Evolutionary conservation across 2,797 vertebrate species (phyloP), one percentile per base, ranked within the genome.

Genomic region (Bovichtus diacanthus): DNA sequence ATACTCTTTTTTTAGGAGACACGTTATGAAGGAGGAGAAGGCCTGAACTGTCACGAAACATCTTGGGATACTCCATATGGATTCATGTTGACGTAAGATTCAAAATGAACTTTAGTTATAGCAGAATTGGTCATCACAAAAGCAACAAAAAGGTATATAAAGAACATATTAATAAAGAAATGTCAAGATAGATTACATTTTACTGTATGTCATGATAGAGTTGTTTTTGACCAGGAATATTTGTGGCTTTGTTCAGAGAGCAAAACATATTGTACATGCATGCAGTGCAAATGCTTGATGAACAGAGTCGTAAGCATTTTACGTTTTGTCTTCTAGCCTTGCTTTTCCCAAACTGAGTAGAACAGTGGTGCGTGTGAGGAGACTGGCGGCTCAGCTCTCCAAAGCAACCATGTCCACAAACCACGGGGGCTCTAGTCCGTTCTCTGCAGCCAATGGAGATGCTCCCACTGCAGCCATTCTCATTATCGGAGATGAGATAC

Each of bases 401-500:
- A 82, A 44, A 62, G 76, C 83, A 72, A 82, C 84, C 43, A 96
- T 96, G 95, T 93, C 94, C 16, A 84, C 87, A 9, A 78, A 62
- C 58, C 74, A 47, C 44, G 83, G 71, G 31, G 69, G 63, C 68
- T 78, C 88, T 50, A 73, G 61, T 86, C 59, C 49, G 9, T 84
- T 82, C 61, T 64, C 49, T 27, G 50, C 56, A 8, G 64, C 67
- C 43, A 89, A 83, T 0, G 78, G 82, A 15, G 88, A 90, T 10
- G 46, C 78, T 11, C 91, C 93, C 80, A 98, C 98, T 2, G 98
- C 97, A 1, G 97, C 97, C 49, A 97, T 99, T 87, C 95, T 99
- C 88, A 92, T 99, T 75, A 96, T 99, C 29, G 98, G 98, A 61
- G 97, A 99, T 78, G 98, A 99, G 92, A 99, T 99, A 80, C 96